Evolutionary conservation across 2,113 vertebrate species (phyloP), one percentile per base, ranked within the genome.

Genomic region (Archilochus colubris): DNA sequence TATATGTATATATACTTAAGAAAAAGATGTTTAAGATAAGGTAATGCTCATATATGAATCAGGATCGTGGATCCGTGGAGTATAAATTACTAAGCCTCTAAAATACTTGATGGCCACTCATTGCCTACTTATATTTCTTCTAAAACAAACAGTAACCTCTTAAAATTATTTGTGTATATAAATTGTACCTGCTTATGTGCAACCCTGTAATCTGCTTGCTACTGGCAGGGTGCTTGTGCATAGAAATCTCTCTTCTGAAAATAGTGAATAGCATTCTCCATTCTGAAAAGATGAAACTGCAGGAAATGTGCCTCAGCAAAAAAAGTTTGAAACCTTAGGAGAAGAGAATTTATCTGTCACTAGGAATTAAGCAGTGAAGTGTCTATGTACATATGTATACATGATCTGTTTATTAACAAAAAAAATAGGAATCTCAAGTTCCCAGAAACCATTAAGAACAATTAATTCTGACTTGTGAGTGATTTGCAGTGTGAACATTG

Each of bases 121-220:
- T 54, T 67, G 6, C 40, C 69, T 82, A 46, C 28, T 64, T 53
- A 27, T 10, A 54, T 78, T 55, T 85, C 61, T 91, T 63, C 50
- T 85, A 63, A 18, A 90, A 8, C 36, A 68, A 58, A 40, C 3
- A 58, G 46, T 31, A 78, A 22, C 33, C 14, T 73, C 30, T 87
- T 21, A 20, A 51, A 70, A 46, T 51, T 43, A n/a, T 31, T 30
- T 58, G 14, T 46, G 8, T 53, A 23, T 62, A 3, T 64, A 12
- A 78, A 55, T 31, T 5, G 4, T 43, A 40, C 11, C 1, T 14
- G 20, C 40, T 67, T 23, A 6, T 9, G 20, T 43, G 27, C 0
- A 3, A 7, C 59, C 48, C 51, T 33, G 18, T 50, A 13, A 36
- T 21, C 25, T 54, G 5, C 59, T 38, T 46, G 10, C n/a, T 80